These are phyloP conservation scores for Sphecodes monilicornis DNA, from an alignment of 2,888 invertebrate species.

Conservation along the genomic window DNA sequence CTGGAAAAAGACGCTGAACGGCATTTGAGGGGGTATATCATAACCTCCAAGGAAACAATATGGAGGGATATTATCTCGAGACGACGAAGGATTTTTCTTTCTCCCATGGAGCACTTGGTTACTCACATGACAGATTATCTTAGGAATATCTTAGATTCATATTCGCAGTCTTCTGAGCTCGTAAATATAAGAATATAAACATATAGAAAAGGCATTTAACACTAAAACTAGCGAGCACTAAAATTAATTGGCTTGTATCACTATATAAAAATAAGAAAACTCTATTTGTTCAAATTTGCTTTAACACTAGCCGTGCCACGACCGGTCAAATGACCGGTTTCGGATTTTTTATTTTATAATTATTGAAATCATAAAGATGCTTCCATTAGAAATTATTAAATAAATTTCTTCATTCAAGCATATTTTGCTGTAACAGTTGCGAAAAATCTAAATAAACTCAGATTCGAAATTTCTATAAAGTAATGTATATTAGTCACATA, in stretches of 20 bases:
- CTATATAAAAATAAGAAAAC: neutral
- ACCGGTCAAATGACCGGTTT: too few species aligned
- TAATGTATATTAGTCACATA: too few species aligned
- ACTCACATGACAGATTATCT: neutral
- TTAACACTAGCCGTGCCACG: too few species aligned
- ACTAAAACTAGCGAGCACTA: neutral
- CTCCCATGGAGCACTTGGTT: neutral
- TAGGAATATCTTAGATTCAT: neutral
- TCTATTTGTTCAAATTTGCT: neutral
- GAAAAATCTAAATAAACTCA: too few species aligned
- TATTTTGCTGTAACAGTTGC: too few species aligned
- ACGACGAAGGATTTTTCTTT: neutral
- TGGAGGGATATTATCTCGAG: neutral
- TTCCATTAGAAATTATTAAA: too few species aligned
- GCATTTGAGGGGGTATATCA: neutral
- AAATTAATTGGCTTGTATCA: neutral
- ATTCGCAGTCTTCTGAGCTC: neutral
- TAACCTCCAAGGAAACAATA: conserved; percentile 4
- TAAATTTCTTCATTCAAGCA: too few species aligned
- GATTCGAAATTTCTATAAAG: too few species aligned
- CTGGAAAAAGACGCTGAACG: neutral
- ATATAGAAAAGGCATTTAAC: neutral
- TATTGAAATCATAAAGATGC: too few species aligned
- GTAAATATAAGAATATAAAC: neutral
- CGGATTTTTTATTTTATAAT: too few species aligned